phyloP scores from a whole-genome alignment of 2,797 vertebrate genomes.

The Ibycter americanus region DNA sequence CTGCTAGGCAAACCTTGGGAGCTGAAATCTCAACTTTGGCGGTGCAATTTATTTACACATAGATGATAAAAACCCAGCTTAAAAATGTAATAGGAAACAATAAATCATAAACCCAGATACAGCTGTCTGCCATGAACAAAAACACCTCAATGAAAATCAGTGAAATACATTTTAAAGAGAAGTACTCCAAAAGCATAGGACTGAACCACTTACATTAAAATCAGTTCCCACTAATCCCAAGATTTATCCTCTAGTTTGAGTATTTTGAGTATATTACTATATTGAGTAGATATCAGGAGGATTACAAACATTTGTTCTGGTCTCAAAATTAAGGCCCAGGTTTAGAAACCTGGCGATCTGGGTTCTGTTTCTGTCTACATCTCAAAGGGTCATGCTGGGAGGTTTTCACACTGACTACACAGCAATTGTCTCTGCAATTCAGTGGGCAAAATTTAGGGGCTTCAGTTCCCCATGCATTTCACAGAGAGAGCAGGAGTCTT shows the following conservation, averaged over 20 bases:
- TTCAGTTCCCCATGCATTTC: not conserved
- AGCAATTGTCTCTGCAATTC: not conserved
- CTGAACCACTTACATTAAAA: not conserved
- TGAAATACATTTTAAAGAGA: not conserved
- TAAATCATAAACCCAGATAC: not conserved
- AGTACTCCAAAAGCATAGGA: not conserved
- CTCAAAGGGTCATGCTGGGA: not conserved
- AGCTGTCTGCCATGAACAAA: not conserved
- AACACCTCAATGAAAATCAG: not conserved
- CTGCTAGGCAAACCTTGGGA: not conserved
- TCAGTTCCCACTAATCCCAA: not conserved
- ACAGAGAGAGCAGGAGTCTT: not conserved
- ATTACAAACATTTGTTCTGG: not conserved
- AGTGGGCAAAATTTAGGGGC: not conserved
- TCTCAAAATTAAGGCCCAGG: not conserved
- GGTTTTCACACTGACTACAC: not conserved
- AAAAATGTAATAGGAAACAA: not conserved
- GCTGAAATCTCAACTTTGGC: not conserved
- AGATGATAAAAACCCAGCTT: slow-evolving; percentile 9
- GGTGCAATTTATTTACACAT: not conserved
- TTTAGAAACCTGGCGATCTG: not conserved
- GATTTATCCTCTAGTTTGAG: not conserved
- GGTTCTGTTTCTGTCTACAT: not conserved
- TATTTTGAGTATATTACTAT: not conserved
- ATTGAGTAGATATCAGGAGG: not conserved